phyloP scores from a whole-genome alignment of 2,888 invertebrate genomes.

The Plebejus anna region DNA sequence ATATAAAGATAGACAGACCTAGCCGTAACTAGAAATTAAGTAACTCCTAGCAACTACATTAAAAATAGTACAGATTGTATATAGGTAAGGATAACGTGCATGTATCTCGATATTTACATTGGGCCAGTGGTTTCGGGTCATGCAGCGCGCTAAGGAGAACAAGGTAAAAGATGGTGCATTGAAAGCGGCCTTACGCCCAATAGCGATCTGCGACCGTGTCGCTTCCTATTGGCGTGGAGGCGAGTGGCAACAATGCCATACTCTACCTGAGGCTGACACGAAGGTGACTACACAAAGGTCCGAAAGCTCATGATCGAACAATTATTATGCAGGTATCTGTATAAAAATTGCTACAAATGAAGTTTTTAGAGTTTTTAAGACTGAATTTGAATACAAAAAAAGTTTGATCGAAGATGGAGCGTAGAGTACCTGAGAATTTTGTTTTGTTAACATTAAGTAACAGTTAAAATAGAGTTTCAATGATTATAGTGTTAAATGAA shows the following conservation, averaged over 20 bases:
- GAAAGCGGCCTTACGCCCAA: slow-evolving; percentile 79
- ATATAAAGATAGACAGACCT: not conserved
- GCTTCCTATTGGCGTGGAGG: slow-evolving; percentile 77
- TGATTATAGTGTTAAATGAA: not conserved
- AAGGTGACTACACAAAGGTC: slow-evolving; percentile 73
- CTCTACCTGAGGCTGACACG: slow-evolving; percentile 58
- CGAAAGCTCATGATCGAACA: slow-evolving; percentile 49
- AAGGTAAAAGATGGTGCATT: slow-evolving; percentile 81
- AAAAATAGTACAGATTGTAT: not conserved
- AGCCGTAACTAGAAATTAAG: not conserved
- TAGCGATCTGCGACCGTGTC: slow-evolving; percentile 71
- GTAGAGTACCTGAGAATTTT: not conserved
- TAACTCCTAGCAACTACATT: not conserved
- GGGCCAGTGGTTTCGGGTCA: slow-evolving; percentile 65
- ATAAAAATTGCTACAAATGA: not conserved
- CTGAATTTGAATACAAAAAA: not conserved
- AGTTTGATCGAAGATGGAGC: not conserved
- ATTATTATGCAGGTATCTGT: slow-evolving; percentile 9
- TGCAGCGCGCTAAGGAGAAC: slow-evolving; percentile 71
- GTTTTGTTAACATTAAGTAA: not conserved
- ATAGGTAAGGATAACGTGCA: slow-evolving; percentile 2
- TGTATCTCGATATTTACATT: slow-evolving; percentile 39
- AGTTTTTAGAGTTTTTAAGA: not conserved
- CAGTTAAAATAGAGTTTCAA: not conserved
- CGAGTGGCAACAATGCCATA: slow-evolving; percentile 74